Evolutionary conservation across 2,888 invertebrate genomes (phyloP), one percentile per base, ranked within the genome.

Genomic region (Atethmia centrago): DNA sequence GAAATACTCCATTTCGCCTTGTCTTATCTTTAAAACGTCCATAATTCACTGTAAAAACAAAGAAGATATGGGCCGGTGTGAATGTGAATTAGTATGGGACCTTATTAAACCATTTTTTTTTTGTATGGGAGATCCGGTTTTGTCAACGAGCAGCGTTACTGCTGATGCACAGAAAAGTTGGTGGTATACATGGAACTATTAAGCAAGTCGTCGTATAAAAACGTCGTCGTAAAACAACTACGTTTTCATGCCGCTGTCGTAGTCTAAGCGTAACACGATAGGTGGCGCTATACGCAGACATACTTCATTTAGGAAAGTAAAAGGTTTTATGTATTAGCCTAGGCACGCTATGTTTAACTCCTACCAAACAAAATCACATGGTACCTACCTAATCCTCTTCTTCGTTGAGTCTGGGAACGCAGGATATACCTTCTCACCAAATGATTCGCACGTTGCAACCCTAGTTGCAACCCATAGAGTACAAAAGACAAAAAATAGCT

Each of bases 281-380:
- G 80, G 12, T 82, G 80, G 80, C 80, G 80, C 58, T 67, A 40
- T 40, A 68, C 5, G 31, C 10, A 51, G 36, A n/a, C 7, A 9
- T 42, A 55, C 71, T 42, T 42, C 7, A 25, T 49, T 71, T 58
- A 3, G 5, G 12, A 58, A 62, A 49, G 4, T 55, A 25, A 53
- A 25, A 53, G 53, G 7, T n/a, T 10, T 3, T 19, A 47, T 3
- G 45, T 45, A 45, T 45, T 36, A 5, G 36, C 5, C 36, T 3
- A 2, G 36, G 36, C 36, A n/a, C 14, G 36, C 4, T 51, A 36
- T n/a, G 25, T 31, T 49, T 10, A 64, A n/a, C 19, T 51, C 10
- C 64, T 51, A 10, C 36, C 36, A 12, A 19, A 19, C 16, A 31
- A 49, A 49, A 25, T 19, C 12, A 40, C 36, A 25, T 0, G n/a